A percentile compares a stretch with the other conserved stretches of the same genome.
Conservation (phyloP, 2,797 vertebrate genomes). For the Sebastes diaconus region DNA sequence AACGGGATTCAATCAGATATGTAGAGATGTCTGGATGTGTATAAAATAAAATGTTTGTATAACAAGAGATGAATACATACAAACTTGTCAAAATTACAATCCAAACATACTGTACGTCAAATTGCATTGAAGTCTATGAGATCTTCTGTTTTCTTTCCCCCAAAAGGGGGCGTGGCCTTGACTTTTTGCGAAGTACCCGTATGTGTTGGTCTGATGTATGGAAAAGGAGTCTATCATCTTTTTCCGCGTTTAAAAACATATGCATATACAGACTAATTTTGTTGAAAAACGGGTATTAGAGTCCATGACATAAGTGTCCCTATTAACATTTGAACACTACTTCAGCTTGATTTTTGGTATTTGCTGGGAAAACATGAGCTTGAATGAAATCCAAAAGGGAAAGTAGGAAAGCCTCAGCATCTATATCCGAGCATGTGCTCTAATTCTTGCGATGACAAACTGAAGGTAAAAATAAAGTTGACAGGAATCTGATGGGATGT, state of each 20-base stretch:
- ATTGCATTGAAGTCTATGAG: no score
- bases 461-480: conserved; percentile 56
- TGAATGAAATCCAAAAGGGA: conserved; percentile 14
- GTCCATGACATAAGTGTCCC: background rate
- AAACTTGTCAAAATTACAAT: no score
- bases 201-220: accelerated
- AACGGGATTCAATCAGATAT: no score
- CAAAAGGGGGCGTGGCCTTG: no score
- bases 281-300: background rate
- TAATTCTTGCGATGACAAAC: conserved; percentile 52
- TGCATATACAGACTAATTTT: background rate
- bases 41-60: no score
- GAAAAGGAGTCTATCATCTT: background rate
- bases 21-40: no score
- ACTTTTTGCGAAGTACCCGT: no score
- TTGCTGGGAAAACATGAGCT: conserved; percentile 29
- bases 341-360: conserved; percentile 7
- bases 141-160: no score
- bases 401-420: background rate
- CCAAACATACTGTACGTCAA: no score
- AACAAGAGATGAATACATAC: no score
- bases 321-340: background rate
- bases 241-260: background rate
- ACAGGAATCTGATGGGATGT: conserved; percentile 65
- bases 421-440: conserved; percentile 8